Evolutionary conservation across 2,888 invertebrate genomes (phyloP), one percentile per base, ranked within the genome.

Genomic region (Cosmia trapezina): DNA sequence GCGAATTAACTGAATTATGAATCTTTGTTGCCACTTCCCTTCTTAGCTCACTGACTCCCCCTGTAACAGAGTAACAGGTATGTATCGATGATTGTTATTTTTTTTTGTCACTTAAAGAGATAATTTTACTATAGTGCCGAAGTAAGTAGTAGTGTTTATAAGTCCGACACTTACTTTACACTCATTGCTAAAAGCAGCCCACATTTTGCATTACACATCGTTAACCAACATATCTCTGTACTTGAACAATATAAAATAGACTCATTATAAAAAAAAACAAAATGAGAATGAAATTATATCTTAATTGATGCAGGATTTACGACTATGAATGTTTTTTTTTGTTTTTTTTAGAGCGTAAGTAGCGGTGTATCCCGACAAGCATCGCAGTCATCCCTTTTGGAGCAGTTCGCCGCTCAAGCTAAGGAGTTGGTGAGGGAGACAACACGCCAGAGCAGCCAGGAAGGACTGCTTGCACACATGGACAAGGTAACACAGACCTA

Each of bases 371-470:
- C 97, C 2, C 96, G 98, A 4, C 98, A 98, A 91, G 97, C 98
- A 3, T 98, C 98, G 0, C 98, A 98, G 88, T 97, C 98, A 0
- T 99, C 98, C 0, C 93, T 99, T 3, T 97, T 99, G 85, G 99
- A 99, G 92, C 98, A 98, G 88, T 98, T 99, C 89, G 98, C 99
- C 6, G 97, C 97, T 0, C 98, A 98, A 89, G 99, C 99, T 17
- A 98, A 98, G 92, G 99, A 98, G 87, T 94, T 99, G 72, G 98
- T 99, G 2, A 96, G 98, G 63, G 99, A 99, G 91, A 98, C 98
- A 0, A 98, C 98, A 0, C 96, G 98, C 3, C 98, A 98, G 91
- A 98, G 98, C 91, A 98, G 98, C 88, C 98, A 98, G 91, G 98
- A 99, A 91, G 98, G 98, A 43, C 90, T 98, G 8, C 95, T 98